Percentiles rank a stretch among this genome's conserved stretches.
These are phyloP conservation scores for Allacma fusca DNA, from an alignment of 2,888 invertebrate genomes.

Conservation along the genomic window DNA sequence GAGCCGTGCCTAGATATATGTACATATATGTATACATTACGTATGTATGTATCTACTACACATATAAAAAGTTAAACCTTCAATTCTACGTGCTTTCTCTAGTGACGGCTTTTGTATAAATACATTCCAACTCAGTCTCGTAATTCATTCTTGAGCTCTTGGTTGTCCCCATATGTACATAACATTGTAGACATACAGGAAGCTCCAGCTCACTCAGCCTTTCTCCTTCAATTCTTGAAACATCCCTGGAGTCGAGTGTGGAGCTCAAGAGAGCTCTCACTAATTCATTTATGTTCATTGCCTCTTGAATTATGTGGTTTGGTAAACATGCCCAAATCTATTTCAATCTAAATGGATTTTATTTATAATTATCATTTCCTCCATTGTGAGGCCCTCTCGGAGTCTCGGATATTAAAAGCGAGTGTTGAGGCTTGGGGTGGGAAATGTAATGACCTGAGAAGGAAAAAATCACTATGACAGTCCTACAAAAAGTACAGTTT, in stretches of 20 bases:
- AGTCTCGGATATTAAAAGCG: background rate
- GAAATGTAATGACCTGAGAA: background rate
- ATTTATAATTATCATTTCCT: slow-evolving; percentile 31
- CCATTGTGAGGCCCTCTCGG: background rate
- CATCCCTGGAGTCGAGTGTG: background rate
- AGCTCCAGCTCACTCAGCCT: background rate
- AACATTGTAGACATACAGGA: no score
- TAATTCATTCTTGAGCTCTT: no score
- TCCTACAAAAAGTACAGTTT: background rate
- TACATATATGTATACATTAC: no score
- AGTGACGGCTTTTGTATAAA: no score
- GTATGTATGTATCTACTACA: no score
- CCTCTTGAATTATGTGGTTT: slow-evolving; percentile 32
- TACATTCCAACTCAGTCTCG: no score
- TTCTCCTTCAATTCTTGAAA: background rate
- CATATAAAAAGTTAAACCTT: no score
- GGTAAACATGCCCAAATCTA: slow-evolving; percentile 28
- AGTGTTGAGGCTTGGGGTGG: background rate
- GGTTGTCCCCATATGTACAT: no score
- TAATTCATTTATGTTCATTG: slow-evolving; percentile 36
- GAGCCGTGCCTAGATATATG: no score
- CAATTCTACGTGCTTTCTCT: no score
- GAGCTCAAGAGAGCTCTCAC: slow-evolving; percentile 19
- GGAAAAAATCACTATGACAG: background rate
- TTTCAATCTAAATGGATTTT: slow-evolving; percentile 38